Conservation (phyloP, 2,797 vertebrate species). For the Amblyopsis hoosieri region DNA sequence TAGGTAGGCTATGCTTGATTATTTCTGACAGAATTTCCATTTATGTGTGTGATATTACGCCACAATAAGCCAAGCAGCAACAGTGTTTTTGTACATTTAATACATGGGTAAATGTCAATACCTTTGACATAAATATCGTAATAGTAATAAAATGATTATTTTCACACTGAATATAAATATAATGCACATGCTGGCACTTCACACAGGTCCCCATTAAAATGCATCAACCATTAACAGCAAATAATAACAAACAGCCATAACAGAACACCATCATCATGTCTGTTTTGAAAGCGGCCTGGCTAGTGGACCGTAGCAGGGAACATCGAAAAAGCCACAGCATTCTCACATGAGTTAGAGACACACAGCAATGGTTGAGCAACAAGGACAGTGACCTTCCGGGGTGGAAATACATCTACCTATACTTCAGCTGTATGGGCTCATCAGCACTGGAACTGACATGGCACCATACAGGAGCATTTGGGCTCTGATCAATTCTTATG, state of each 20-base stretch:
- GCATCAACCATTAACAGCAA: slow-evolving; percentile 81
- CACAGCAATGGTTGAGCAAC: slow-evolving; percentile 56
- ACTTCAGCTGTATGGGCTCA: slow-evolving; percentile 4
- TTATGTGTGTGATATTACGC: no score
- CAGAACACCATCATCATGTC: slow-evolving; percentile 49
- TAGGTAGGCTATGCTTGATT: no score
- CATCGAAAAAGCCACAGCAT: slow-evolving; percentile 48
- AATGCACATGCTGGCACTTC: slow-evolving; percentile 36
- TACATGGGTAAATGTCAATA: no score
- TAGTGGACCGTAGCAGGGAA: slow-evolving; percentile 59
- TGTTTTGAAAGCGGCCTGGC: slow-evolving; percentile 74
- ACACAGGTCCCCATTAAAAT: slow-evolving; percentile 59
- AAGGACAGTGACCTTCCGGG: slow-evolving; percentile 28
- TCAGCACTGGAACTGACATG: not conserved
- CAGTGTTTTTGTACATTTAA: no score
- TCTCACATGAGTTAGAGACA: slow-evolving; percentile 49
- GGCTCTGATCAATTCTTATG: no score
- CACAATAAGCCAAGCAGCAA: no score
- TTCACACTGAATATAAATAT: slow-evolving; percentile 25
- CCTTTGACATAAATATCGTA: no score
- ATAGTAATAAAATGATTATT: no score
- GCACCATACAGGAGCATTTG: no score
- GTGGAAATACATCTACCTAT: not conserved
- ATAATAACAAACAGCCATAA: slow-evolving; percentile 77
- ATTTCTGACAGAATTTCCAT: no score